Base-by-base conservation (phyloP, 2,888 invertebrate species). In the Watsonalla cultraria region DNA sequence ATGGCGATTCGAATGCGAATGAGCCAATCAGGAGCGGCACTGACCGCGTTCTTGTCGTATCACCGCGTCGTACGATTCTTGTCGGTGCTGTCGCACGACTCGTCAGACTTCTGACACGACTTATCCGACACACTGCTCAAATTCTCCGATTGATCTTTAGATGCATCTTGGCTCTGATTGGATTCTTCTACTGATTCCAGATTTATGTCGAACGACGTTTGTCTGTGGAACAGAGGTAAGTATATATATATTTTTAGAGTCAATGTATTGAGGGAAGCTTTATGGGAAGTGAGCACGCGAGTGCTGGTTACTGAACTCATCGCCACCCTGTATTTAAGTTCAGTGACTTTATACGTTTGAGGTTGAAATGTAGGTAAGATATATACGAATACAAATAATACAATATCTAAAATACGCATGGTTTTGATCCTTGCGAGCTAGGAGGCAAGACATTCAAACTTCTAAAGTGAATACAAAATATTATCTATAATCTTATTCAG, bases 161-260 rank as follows among this genome's bases (percentile, higher is more conserved):
- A 53, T n/a, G 57, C 56, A 45, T 75, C 79, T 59, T 72, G 76
- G 53, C 62, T 72, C 54, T 74, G 80, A 59, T 84, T 82, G 45
- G 78, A 64, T 59, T 90, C 90, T 56, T 84, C 72, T 0, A 90
- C 90, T 0, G 90, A 80, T 58, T 90, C 90, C 7, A 90, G 68
- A 0, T 73, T 83, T 24, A 84, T 78, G 64, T 90, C 90, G 61
- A 90, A 90, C 4, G 90, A 90, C 6, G 81, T 63, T 78, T 89
- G 88, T 54, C 86, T 85, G 76, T 60, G 53, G 69, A 59, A 56
- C 61, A 56, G 24, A 37, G 5, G 37, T 8, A 37, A 37, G 4
- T 24, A 6, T 49, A 15, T 45, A 51, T 24, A 51, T 24, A 24
- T 24, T 24, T 24, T 24, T 24, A 24, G 24, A 24, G 24, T 24